Conservation (phyloP, 2,113 vertebrate genomes). For the Xiphophorus hellerii region DNA sequence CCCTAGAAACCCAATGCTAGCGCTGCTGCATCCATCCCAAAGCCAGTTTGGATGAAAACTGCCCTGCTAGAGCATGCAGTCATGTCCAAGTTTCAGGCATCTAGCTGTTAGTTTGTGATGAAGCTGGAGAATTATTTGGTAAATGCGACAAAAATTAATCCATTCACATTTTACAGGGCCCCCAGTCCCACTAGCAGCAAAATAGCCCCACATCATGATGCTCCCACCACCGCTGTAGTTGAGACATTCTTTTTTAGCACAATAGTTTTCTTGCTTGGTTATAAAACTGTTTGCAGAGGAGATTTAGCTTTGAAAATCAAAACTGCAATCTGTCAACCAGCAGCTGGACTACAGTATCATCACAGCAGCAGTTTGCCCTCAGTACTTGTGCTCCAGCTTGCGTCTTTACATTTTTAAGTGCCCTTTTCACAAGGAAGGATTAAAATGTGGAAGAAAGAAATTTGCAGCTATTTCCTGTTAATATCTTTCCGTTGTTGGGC, state of each 20-base stretch:
- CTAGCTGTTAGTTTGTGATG: no score
- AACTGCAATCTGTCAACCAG: not conserved
- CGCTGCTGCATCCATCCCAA: no score
- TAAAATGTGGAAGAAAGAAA: constrained; percentile 41
- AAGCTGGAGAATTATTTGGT: no score
- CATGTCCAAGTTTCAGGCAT: no score
- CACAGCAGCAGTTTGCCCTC: constrained; percentile 17
- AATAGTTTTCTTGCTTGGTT: not conserved
- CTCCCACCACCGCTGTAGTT: not conserved
- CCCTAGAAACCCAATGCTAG: no score
- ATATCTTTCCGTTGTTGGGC: constrained; percentile 50
- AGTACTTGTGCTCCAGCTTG: not conserved
- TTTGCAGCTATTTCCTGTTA: constrained; percentile 68
- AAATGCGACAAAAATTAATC: no score
- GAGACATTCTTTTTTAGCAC: not conserved
- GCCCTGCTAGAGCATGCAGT: no score
- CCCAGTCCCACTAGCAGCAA: no score
- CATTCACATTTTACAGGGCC: no score
- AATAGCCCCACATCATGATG: no score
- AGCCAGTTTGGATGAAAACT: no score
- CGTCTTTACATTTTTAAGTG: constrained; percentile 45
- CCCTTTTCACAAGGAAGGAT: constrained; percentile 32
- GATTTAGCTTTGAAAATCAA: not conserved
- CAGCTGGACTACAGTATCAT: constrained; percentile 21
- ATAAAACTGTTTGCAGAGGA: not conserved